A percentile compares a stretch with the other conserved stretches of the same genome.
Evolutionary conservation across 1,140 invertebrate genomes (phyloP).

Genomic region (Drosophila malerkotliana): DNA sequence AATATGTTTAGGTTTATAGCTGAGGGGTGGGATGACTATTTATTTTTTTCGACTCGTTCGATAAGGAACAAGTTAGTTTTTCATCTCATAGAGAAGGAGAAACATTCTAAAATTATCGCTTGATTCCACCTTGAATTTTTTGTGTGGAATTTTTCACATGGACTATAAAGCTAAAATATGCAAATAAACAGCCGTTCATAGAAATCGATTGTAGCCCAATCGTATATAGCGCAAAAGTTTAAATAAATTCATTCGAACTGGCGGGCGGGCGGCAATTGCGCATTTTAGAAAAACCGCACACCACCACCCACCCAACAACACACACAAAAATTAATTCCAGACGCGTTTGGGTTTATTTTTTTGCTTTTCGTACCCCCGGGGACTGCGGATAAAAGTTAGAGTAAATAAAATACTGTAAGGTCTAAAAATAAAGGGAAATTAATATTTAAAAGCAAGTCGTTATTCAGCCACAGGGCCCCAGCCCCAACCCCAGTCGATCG

Average conservation of each 20-base stretch:
- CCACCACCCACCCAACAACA: too few relatives aligned
- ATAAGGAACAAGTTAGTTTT: conserved; percentile 26
- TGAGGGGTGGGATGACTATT: conserved; percentile 17
- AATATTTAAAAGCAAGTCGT: conserved; percentile 12
- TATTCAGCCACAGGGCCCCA: conserved; percentile 12
- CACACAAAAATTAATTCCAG: conserved; percentile 57
- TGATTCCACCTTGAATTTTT: conserved; percentile 27
- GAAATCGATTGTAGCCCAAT: conserved; percentile 35
- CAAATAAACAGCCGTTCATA: conserved; percentile 41
- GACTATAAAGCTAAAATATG: conserved; percentile 45
- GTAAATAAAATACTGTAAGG: conserved; percentile 48
- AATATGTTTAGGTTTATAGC: conserved; percentile 16
- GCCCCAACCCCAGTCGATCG: conserved; percentile 17
- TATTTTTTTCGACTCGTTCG: conserved; percentile 15
- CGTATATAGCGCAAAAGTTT: conserved; percentile 55
- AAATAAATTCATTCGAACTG: conserved; percentile 49
- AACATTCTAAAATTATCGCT: not conserved
- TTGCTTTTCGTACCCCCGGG: conserved; percentile 4
- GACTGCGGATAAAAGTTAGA: conserved; percentile 31
- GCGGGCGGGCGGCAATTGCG: conserved; percentile 53
- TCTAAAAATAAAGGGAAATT: conserved; percentile 55
- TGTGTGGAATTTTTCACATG: conserved; percentile 38
- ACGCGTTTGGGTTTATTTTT: conserved; percentile 53
- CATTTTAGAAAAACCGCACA: conserved; percentile 55
- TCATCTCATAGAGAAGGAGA: not conserved